A percentile compares a stretch with the other conserved stretches of the same genome.
These are phyloP conservation scores for Spea bombifrons DNA, from an alignment of 2,113 vertebrate genomes.

Conservation along the genomic window DNA sequence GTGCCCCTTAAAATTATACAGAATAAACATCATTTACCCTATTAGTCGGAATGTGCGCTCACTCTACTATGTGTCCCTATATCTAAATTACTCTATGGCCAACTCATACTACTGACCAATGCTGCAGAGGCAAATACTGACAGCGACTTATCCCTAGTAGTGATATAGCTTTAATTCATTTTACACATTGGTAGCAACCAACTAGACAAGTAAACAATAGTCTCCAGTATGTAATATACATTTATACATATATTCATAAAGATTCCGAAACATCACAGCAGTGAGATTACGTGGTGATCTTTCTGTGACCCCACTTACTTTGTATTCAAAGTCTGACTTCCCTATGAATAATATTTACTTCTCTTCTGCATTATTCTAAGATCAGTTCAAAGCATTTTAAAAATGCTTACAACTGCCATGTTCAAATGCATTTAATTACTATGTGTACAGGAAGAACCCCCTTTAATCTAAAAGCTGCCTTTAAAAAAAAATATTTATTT, in stretches of 20 bases:
- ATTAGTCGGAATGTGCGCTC: too few species aligned
- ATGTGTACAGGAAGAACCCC: slow-evolving; percentile 25
- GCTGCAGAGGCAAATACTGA: too few species aligned
- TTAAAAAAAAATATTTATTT: slow-evolving; percentile 13
- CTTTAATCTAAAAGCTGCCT: slow-evolving; percentile 23
- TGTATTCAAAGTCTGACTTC: slow-evolving; percentile 16
- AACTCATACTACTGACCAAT: too few species aligned
- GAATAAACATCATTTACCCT: too few species aligned
- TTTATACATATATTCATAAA: not conserved
- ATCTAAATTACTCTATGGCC: too few species aligned
- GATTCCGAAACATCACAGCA: not conserved
- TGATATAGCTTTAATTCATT: too few species aligned
- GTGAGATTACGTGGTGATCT: slow-evolving; percentile 3
- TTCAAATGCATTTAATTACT: slow-evolving; percentile 39
- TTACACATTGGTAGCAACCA: too few species aligned
- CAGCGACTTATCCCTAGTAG: too few species aligned
- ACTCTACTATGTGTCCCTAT: too few species aligned
- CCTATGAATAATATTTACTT: slow-evolving; percentile 23
- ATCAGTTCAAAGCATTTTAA: slow-evolving; percentile 31
- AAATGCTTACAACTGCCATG: slow-evolving; percentile 29
- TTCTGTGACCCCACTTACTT: slow-evolving; percentile 1
- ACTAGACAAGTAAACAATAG: too few species aligned
- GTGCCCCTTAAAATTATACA: too few species aligned
- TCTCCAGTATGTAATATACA: too few species aligned
- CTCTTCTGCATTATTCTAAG: slow-evolving; percentile 22